Percentiles rank a stretch among this genome's conserved stretches.
Conservation (phyloP, 2,888 invertebrate genomes). For the Abrostola triplasia region DNA sequence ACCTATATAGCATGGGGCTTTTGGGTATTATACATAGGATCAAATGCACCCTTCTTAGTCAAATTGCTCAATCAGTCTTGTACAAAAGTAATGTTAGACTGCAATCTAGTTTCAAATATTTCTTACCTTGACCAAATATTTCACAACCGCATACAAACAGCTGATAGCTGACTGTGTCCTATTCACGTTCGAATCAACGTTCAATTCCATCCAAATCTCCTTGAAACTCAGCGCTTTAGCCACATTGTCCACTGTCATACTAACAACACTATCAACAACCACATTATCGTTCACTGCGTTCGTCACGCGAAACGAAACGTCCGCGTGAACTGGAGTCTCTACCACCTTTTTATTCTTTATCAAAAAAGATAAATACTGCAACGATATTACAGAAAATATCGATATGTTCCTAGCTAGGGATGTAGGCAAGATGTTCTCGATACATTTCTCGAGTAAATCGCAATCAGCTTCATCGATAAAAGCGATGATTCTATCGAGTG, state of each 20-base stretch:
- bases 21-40: too few relatives aligned
- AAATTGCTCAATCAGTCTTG: too few relatives aligned
- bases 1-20: too few relatives aligned
- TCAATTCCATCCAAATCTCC: slow-evolving; percentile 82
- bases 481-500: slow-evolving; percentile 68
- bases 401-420: slow-evolving; percentile 76
- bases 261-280: slow-evolving; percentile 78
- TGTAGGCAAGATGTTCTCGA: slow-evolving; percentile 75
- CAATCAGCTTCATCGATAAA: slow-evolving; percentile 79
- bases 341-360: slow-evolving; percentile 85
- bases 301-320: slow-evolving; percentile 79
- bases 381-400: slow-evolving; percentile 79
- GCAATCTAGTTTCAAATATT: neutral
- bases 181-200: slow-evolving; percentile 78
- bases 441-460: slow-evolving; percentile 81
- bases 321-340: slow-evolving; percentile 78
- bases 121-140: slow-evolving; percentile 83
- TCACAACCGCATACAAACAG: slow-evolving; percentile 82
- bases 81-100: too few relatives aligned
- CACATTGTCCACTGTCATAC: slow-evolving; percentile 76
- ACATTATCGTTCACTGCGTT: slow-evolving; percentile 73
- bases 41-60: too few relatives aligned
- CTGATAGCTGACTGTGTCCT: slow-evolving; percentile 84
- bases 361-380: slow-evolving; percentile 84
- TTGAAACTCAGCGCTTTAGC: slow-evolving; percentile 76